Base-by-base conservation (phyloP, 1,140 invertebrate genomes). In the Drosophila parabipectinata region DNA sequence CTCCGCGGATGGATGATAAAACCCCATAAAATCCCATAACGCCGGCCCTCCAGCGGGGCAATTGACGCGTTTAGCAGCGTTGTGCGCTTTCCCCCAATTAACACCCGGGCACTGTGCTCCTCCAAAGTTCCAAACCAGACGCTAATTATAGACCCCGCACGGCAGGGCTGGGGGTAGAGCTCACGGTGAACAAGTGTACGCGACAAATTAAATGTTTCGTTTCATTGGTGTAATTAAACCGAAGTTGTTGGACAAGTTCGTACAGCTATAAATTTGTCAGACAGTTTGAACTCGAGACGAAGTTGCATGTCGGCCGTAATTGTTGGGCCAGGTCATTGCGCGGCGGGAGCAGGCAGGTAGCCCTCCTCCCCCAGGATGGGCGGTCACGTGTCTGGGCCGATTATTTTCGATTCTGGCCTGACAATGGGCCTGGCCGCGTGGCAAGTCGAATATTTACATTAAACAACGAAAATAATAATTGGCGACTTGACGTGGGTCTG, bases 231-330 rank as follows among this genome's bases (percentile, higher is more conserved):
- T 83, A 83, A 83, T 83, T 83, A 83, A 83, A 77, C 66, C 72
- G 48, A 80, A 83, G 76, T 84, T 83, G 80, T 83, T 85, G 74
- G 84, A 83, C 80, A 83, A 83, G 79, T 82, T 78, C 69, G 79
- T 83, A 78, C 79, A 74, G 81, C 79, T 83, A 82, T 82, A 82
- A 82, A 82, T 84, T 84, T 84, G 75, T 84, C 83, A 76, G 78
- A 14, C 32, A 39, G 63, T 50, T 32, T 44, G 51, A 56, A 63
- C 41, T 76, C 80, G 51, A 69, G 63, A 69, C 66, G 56, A 62
- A 71, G 75, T 84, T 84, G 80, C 80, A 83, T 83, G 80, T 85
- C 81, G 76, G 62, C 61, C 15, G 59, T 82, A 82, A 83, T 82
- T 82, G 79, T 75, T 72, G 76, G 64, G 53, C 73, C 61, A 66